Evolutionary conservation across 2,113 vertebrate genomes (phyloP), one percentile per base, ranked within the genome.

Genomic region (Turnix velox): DNA sequence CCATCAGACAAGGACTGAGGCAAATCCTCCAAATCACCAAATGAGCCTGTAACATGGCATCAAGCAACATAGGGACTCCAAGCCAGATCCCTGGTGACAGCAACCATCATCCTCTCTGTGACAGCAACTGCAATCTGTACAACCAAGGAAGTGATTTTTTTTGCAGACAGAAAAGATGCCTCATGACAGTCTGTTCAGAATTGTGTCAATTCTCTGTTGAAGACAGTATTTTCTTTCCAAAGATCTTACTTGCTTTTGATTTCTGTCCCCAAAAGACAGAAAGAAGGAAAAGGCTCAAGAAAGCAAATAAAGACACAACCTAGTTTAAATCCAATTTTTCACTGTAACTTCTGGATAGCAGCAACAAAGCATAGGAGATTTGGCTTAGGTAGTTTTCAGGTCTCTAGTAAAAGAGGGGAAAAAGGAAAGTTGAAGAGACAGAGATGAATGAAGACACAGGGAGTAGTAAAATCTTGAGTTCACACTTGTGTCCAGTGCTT

Each of bases 401-500:
- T n/a, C 37, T 71, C 19, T 72, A 58, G 42, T 20, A 11, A 43
- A 18, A 51, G 24, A 55, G 5, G 18, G 14, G 40, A 35, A 51
- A 89, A 83, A 63, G 11, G n/a, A 74, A 87, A 58, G n/a, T 20
- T 48, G 16, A 12, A 42, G 67, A 55, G 48, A 55, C 25, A 55
- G 51, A 65, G 27, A 45, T 30, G 22, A 52, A 35, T 1, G 25
- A 39, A 66, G 22, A 31, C 31, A 57, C 7, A 30, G 19, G 3
- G 42, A 69, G 77, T 0, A 73, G 33, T 33, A 71, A 61, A 76
- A 69, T 7, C 18, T n/a, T 28, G 16, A 19, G 10, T 19, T 45
- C 1, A 1, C 7, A 19, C n/a, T 63, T 52, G 52, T 31, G 48
- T n/a, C 59, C 8, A 0, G 19, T 25, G 37, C 59, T 40, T 1